phyloP scores from a whole-genome alignment of 2,113 vertebrate species.

The Pseudorectes ferrugineus region DNA sequence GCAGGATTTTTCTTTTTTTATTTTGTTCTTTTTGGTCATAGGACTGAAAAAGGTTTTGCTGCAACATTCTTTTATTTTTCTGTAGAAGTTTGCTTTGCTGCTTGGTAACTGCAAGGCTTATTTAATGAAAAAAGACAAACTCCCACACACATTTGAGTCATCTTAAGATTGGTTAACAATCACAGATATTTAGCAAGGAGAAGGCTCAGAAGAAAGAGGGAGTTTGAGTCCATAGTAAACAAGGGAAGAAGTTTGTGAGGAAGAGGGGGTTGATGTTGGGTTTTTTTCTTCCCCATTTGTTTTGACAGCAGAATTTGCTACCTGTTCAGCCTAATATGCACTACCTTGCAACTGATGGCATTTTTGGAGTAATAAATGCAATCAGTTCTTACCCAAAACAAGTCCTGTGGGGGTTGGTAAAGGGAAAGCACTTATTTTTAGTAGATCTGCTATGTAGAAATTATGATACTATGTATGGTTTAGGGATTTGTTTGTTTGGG shows the following conservation, averaged over 20 bases:
- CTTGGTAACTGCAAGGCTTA: neutral
- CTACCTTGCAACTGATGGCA: neutral
- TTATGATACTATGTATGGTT: neutral
- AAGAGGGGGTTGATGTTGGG: rapidly evolving
- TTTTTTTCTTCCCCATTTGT: neutral
- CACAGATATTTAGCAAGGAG: neutral
- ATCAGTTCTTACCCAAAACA: neutral
- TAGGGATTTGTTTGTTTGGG: neutral
- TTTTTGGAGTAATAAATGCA: neutral
- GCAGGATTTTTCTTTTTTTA: neutral
- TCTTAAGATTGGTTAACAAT: neutral
- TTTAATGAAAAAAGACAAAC: neutral
- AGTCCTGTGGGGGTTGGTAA: neutral
- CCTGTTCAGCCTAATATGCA: neutral
- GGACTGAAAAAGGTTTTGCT: neutral
- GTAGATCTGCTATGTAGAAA: neutral
- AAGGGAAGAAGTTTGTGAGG: neutral
- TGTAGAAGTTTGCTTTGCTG: neutral
- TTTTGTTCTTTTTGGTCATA: neutral
- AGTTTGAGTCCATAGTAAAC: neutral
- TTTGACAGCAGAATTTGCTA: neutral
- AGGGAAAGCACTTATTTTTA: neutral
- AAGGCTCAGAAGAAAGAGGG: neutral
- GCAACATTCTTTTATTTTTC: neutral
- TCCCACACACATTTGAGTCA: neutral